Percentiles rank a stretch among this genome's conserved stretches.
Evolutionary conservation across 2,797 vertebrate genomes (phyloP).

Genomic region (Myoxocephalus aenaeus): DNA sequence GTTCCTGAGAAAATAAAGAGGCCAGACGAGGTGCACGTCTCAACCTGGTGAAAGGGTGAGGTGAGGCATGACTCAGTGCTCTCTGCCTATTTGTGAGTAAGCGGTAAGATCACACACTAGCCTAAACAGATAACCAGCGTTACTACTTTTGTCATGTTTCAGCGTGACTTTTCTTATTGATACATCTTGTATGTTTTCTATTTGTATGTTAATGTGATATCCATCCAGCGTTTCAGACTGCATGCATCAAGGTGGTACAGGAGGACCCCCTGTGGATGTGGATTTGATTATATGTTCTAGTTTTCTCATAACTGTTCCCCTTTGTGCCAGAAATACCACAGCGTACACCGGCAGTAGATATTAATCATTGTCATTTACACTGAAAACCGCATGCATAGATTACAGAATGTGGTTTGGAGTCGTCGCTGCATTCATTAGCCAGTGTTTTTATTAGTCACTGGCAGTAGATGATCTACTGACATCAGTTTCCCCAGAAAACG

Average conservation of each 20-base stretch:
- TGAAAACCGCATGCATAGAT: not conserved
- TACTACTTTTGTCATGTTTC: not conserved
- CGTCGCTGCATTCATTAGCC: not conserved
- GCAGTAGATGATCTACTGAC: conserved; percentile 6
- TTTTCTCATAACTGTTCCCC: conserved; percentile 27
- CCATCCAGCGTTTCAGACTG: conserved; percentile 4
- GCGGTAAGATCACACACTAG: conserved; percentile 15
- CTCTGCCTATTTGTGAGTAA: conserved; percentile 8
- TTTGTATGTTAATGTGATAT: conserved; percentile 19
- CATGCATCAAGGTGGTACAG: not conserved
- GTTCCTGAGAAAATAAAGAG: conserved; percentile 8
- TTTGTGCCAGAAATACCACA: conserved; percentile 16
- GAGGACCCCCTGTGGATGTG: conserved; percentile 21
- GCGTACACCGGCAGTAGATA: conserved; percentile 3
- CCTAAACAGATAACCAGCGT: not conserved
- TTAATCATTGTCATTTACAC: conserved; percentile 12
- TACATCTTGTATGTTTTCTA: not conserved
- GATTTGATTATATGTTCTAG: conserved; percentile 39
- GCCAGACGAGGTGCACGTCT: conserved; percentile 53
- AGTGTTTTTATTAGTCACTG: conserved; percentile 8
- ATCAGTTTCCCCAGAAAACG: conserved; percentile 11
- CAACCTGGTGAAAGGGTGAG: conserved; percentile 34
- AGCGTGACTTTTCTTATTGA: not conserved
- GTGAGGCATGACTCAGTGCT: conserved; percentile 32
- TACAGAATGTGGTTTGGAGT: not conserved